These are phyloP conservation scores for Dromas ardeola DNA, from an alignment of 2,113 vertebrate species.

Conservation along the genomic window DNA sequence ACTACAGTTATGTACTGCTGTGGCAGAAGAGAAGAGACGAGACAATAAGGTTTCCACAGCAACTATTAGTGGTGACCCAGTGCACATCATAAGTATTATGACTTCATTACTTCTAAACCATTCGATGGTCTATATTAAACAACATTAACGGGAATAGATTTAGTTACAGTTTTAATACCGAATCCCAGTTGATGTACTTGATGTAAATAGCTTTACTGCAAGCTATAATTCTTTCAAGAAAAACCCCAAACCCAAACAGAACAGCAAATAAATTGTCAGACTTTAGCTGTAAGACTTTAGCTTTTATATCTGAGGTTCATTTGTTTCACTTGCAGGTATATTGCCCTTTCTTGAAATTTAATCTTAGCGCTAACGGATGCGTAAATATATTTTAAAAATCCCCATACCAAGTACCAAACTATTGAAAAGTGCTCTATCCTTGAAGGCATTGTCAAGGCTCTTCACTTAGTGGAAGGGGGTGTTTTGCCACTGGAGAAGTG, in stretches of 20 bases:
- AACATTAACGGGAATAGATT: not conserved
- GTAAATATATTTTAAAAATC: not conserved
- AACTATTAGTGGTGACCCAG: not conserved
- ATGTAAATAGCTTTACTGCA: conserved; percentile 11
- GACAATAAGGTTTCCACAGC: conserved; percentile 21
- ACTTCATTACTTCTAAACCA: not conserved
- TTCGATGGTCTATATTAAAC: not conserved
- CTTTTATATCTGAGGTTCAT: not conserved
- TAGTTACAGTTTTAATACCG: not conserved
- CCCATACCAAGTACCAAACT: not conserved
- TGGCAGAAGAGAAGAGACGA: not conserved
- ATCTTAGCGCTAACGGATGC: not conserved
- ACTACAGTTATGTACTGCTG: not conserved
- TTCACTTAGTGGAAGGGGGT: not conserved
- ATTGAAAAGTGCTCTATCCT: not conserved
- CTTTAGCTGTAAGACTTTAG: not conserved
- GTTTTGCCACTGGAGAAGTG: not conserved
- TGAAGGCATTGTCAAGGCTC: not conserved
- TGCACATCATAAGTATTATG: not conserved
- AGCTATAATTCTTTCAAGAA: not conserved
- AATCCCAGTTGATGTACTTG: not conserved
- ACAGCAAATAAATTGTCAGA: not conserved
- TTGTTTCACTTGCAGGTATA: not conserved
- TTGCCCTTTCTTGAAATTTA: not conserved
- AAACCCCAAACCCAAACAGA: not conserved